Conservation (phyloP, 1,140 invertebrate species). For the Procambarus clarkii region DNA sequence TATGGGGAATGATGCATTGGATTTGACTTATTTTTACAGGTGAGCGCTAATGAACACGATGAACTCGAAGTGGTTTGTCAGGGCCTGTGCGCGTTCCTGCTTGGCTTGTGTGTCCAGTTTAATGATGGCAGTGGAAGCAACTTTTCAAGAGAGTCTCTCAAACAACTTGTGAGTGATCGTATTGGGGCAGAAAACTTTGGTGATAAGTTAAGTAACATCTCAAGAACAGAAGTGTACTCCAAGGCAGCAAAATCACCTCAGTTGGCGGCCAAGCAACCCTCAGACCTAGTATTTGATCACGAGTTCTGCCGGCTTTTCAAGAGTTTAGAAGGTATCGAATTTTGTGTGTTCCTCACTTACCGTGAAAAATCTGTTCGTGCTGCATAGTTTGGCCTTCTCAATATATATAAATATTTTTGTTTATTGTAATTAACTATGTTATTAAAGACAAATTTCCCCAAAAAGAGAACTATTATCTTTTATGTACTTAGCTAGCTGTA, state of each 20-base stretch:
- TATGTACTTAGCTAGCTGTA: too few species aligned
- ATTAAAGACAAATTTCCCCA: too few species aligned
- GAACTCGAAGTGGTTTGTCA: conserved; percentile 91
- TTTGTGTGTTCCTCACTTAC: too few species aligned
- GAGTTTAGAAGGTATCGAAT: conserved; percentile 73
- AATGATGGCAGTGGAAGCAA: conserved; percentile 91
- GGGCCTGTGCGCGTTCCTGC: conserved; percentile 94
- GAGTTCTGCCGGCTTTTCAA: conserved; percentile 95
- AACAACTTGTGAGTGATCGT: conserved; percentile 91
- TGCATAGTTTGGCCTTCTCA: too few species aligned
- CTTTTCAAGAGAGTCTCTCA: conserved; percentile 87
- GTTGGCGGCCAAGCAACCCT: conserved; percentile 84
- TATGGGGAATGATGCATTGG: neutral
- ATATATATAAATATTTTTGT: too few species aligned
- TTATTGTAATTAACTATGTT: too few species aligned
- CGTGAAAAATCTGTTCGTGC: too few species aligned
- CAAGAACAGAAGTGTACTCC: conserved; percentile 92
- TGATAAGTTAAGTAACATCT: conserved; percentile 90
- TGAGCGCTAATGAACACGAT: conserved; percentile 80
- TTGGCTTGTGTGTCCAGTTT: conserved; percentile 94
- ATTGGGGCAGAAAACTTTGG: conserved; percentile 94
- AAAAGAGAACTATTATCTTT: too few species aligned
- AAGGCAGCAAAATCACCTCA: conserved; percentile 95
- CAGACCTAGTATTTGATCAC: conserved; percentile 93
- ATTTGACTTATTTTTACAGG: conserved; percentile 43